Conservation (phyloP, 2,797 vertebrate genomes). For the Sebastes oblongus region DNA sequence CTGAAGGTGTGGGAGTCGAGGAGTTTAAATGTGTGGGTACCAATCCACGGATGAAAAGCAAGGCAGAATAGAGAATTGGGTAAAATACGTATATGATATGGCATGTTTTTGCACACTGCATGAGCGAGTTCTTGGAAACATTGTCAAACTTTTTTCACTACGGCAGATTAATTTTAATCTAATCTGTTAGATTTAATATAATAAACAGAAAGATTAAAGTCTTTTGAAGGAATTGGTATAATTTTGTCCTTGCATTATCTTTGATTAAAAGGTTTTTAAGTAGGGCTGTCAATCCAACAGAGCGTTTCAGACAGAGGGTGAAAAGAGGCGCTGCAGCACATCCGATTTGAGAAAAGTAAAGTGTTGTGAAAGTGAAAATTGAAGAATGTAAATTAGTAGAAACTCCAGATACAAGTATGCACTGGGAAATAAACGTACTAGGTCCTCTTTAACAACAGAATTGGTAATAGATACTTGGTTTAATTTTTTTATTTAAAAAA, state of each 20-base stretch:
- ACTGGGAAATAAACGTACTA: too few relatives aligned
- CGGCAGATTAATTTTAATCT: neutral
- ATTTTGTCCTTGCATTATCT: neutral
- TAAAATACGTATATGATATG: too few relatives aligned
- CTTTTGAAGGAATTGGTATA: neutral
- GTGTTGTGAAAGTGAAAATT: too few relatives aligned
- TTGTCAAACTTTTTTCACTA: neutral
- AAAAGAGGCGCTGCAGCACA: too few relatives aligned
- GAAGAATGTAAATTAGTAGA: too few relatives aligned
- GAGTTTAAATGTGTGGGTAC: neutral
- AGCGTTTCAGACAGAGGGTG: too few relatives aligned
- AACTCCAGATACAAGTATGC: too few relatives aligned
- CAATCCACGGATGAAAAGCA: neutral
- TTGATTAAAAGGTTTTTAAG: neutral
- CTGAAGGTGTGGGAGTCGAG: constrained; percentile 21
- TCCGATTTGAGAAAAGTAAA: too few relatives aligned
- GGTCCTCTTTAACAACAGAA: neutral
- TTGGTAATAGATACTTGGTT: neutral
- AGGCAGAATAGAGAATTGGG: neutral
- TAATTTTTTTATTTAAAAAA: neutral
- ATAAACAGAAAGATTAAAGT: neutral
- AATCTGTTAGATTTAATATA: neutral
- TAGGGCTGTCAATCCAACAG: too few relatives aligned
- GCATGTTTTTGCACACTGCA: neutral
- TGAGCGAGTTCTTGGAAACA: neutral